Conservation (phyloP, 2,888 invertebrate genomes). For the Ectropis crepuscularia region DNA sequence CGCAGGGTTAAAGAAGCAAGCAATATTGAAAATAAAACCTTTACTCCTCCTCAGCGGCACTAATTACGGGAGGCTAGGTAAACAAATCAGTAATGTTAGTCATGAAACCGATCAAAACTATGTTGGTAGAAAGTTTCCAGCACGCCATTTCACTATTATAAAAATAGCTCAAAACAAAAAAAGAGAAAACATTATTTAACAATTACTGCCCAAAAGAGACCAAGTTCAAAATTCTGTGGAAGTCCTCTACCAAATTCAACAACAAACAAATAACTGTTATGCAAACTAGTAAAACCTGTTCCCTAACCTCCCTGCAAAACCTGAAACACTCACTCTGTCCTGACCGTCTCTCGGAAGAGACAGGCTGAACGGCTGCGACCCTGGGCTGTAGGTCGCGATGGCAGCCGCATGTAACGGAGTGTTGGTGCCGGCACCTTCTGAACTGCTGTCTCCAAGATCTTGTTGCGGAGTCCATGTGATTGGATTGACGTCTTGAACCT, state of each 20-base stretch:
- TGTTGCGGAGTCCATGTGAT: slow-evolving; percentile 92
- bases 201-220: not conserved
- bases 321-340: slow-evolving; percentile 65
- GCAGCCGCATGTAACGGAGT: slow-evolving; percentile 39
- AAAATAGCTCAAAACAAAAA: not conserved
- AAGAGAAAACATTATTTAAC: not conserved
- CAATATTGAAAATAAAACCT: slow-evolving; percentile 51
- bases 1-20: slow-evolving; percentile 21
- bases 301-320: slow-evolving; percentile 69
- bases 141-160: not conserved
- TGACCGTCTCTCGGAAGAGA: slow-evolving; percentile 88
- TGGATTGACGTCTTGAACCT: slow-evolving; percentile 54
- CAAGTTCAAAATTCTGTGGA: slow-evolving; percentile 14
- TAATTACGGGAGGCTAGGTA: slow-evolving; percentile 70
- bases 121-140: slow-evolving; percentile 7
- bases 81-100: slow-evolving; percentile 62
- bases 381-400: slow-evolving; percentile 71
- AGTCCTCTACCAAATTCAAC: slow-evolving; percentile 13
- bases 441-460: slow-evolving; percentile 89
- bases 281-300: slow-evolving; percentile 25
- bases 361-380: slow-evolving; percentile 89
- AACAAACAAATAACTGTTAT: slow-evolving; percentile 4
- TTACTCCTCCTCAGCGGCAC: slow-evolving; percentile 73
- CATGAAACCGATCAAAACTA: slow-evolving; percentile 38
- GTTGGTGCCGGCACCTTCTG: slow-evolving; percentile 69